Evolutionary conservation across 2,888 invertebrate species (phyloP).

Genomic region (Melolontha melolontha): DNA sequence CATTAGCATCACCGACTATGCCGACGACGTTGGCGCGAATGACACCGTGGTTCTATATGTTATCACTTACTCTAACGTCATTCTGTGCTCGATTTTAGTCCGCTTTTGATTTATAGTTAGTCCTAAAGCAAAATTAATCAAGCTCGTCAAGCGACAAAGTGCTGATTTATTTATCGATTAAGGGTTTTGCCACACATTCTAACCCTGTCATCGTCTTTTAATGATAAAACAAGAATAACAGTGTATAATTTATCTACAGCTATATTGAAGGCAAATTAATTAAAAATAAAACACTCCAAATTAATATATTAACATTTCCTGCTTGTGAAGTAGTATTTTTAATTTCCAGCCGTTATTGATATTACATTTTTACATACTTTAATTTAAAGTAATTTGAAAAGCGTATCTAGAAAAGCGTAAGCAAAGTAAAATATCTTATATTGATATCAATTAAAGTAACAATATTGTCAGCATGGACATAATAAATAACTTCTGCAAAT

Average conservation of each 20-base stretch:
- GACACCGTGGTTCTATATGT: conserved; percentile 3
- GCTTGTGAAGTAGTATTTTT: no score
- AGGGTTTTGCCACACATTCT: conserved; percentile 24
- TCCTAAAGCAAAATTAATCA: conserved; percentile 40
- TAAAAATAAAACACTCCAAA: no score
- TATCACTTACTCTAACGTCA: conserved; percentile 8
- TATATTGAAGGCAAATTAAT: no score
- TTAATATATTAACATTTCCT: no score
- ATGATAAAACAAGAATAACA: conserved; percentile 20
- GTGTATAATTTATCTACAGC: conserved; percentile 13
- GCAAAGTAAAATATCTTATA: no score
- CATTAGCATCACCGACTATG: conserved; percentile 53
- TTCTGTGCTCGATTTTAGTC: conserved; percentile 22
- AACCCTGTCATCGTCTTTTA: conserved; percentile 33
- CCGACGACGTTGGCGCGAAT: not conserved
- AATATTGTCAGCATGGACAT: no score
- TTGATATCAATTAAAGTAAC: no score
- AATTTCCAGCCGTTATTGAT: no score
- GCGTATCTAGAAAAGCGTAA: no score
- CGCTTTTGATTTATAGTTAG: conserved; percentile 37
- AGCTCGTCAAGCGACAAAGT: conserved; percentile 29
- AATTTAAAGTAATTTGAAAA: no score
- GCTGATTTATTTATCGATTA: conserved; percentile 41
- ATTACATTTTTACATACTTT: no score
- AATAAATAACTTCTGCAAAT: no score